phyloP scores from a whole-genome alignment of 2,113 vertebrate species.

The Haemorhous mexicanus region DNA sequence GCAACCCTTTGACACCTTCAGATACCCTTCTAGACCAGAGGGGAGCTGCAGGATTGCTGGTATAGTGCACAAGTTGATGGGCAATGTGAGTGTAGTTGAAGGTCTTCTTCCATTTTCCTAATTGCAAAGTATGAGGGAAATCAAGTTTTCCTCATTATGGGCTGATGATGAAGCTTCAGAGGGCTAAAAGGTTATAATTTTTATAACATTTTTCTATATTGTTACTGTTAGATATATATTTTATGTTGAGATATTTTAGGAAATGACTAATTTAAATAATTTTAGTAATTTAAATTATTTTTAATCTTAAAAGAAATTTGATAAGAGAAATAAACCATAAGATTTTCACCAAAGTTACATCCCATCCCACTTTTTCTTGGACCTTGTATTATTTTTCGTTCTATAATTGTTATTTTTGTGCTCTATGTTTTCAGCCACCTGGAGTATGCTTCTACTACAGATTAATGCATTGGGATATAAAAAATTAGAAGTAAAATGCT shows the following conservation, averaged over 20 bases:
- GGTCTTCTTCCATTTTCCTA: not conserved
- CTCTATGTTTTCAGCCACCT: not conserved
- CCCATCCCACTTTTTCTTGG: not conserved
- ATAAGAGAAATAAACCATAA: not conserved
- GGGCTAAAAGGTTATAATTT: not conserved
- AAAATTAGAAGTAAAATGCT: not conserved
- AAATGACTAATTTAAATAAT: rapidly evolving
- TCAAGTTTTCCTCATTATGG: not conserved
- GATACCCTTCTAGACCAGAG: not conserved
- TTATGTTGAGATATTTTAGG: not conserved
- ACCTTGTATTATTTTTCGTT: not conserved
- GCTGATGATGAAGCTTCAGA: not conserved
- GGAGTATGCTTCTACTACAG: not conserved
- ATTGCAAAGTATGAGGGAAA: not conserved
- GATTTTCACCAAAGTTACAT: not conserved
- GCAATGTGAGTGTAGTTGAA: not conserved
- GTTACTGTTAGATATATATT: not conserved
- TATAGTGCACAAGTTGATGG: not conserved
- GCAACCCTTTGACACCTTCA: not conserved
- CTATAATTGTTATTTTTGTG: not conserved
- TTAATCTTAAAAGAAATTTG: not conserved
- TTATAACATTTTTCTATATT: not conserved
- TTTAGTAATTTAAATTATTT: too few species aligned
- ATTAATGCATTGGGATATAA: not conserved
- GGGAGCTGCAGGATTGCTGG: not conserved